A percentile compares a stretch with the other conserved stretches of the same genome.
These are phyloP conservation scores for Tachysurus vachellii DNA, from an alignment of 2,113 vertebrate genomes.

Conservation along the genomic window DNA sequence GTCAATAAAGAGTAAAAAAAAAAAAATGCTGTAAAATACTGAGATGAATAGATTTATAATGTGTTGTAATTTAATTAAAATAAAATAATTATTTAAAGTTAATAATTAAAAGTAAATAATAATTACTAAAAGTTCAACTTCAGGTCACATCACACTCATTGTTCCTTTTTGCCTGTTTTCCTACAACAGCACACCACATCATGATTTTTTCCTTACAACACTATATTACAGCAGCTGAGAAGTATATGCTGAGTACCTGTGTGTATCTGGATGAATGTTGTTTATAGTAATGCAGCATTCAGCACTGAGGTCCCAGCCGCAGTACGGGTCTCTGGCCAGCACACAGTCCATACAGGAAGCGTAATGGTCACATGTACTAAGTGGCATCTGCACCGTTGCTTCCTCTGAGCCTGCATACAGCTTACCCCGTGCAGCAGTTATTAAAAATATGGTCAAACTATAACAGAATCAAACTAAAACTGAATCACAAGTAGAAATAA, in stretches of 20 bases:
- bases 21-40: no score
- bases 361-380: constrained; percentile 69
- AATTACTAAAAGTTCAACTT: no score
- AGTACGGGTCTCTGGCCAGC: constrained; percentile 78
- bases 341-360: constrained; percentile 75
- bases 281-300: constrained; percentile 60
- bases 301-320: constrained; percentile 67
- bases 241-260: constrained; percentile 12
- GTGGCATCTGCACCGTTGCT: constrained; percentile 71
- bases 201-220: no score
- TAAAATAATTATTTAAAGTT: no score
- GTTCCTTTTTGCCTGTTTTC: background rate
- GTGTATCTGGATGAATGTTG: background rate
- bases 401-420: constrained; percentile 72
- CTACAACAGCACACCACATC: background rate
- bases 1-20: no score
- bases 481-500: background rate
- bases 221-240: no score
- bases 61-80: no score
- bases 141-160: no score
- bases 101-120: no score
- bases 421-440: constrained; percentile 56
- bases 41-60: no score
- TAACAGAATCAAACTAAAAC: background rate
- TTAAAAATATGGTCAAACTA: background rate